Conservation (phyloP, 2,888 invertebrate species). For the Actias luna region DNA sequence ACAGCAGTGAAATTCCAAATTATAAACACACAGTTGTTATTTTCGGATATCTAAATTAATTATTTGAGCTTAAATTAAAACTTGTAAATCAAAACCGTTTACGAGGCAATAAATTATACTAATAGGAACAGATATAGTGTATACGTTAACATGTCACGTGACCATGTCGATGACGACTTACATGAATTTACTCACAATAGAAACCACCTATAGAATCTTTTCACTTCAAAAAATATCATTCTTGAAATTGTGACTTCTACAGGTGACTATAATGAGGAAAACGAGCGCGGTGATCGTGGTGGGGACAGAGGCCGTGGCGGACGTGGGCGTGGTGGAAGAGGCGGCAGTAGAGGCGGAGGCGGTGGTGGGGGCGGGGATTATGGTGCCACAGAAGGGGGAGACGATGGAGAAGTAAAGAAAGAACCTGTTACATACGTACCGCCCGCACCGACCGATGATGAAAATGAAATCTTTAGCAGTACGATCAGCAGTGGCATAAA, state of each 20-base stretch:
- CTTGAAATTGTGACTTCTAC: background rate
- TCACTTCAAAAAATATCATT: too few species aligned
- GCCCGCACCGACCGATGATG: conserved; percentile 87
- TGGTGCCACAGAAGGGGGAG: conserved; percentile 34
- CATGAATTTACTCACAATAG: too few species aligned
- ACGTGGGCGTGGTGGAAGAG: conserved; percentile 44
- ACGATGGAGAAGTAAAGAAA: conserved; percentile 52
- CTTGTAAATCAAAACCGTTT: too few species aligned
- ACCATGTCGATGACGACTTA: too few species aligned
- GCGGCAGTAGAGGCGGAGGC: conserved; percentile 40
- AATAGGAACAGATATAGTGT: too few species aligned
- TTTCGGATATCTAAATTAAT: too few species aligned
- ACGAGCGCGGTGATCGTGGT: conserved; percentile 49
- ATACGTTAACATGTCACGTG: too few species aligned
- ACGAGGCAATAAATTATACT: too few species aligned
- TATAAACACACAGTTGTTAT: too few species aligned
- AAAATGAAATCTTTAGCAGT: conserved; percentile 85
- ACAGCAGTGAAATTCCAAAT: too few species aligned
- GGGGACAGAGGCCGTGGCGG: conserved; percentile 46
- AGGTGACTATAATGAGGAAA: conserved; percentile 40
- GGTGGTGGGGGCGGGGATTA: conserved; percentile 39
- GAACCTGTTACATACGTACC: conserved; percentile 84
- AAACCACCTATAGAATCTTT: too few species aligned
- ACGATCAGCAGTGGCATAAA: conserved; percentile 93
- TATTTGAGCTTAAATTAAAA: too few species aligned